Evolutionary conservation across 2,888 invertebrate species (phyloP), one percentile per base, ranked within the genome.

Genomic region (Chrysomela aeneicollis): DNA sequence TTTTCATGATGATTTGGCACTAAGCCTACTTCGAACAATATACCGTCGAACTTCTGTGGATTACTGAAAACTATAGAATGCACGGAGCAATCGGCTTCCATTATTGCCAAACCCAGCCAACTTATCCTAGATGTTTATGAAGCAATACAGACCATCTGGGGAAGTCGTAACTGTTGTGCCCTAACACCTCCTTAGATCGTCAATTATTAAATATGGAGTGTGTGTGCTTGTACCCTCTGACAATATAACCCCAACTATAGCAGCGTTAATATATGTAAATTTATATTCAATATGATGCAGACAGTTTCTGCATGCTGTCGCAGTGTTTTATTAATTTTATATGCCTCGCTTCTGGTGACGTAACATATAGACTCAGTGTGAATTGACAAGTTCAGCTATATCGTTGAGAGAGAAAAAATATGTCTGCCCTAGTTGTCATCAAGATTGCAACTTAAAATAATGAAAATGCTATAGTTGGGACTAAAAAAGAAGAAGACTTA

Each of bases 41-140:
- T n/a, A 15, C 15, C 3, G 2, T 42, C 42, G 8, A 12, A 42
- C 2, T 42, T 15, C 12, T 3, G 6, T 15, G 15, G 42, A 42
- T 15, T 15, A 42, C 12, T 6, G 15, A 15, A 42, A 15, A 42
- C 42, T 42, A n/a, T n/a, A n/a, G 42, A 42, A 12, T 15, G 15
- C n/a, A 42, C n/a, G 15, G 15, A 42, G 42, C 42, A 10, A 46
- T 26, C 42, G 21, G 4, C 12, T 15, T 2, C 57, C 47, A 57
- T 57, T 57, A 52, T 60, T 64, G 59, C 65, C 64, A 68, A 58
- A 65, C 65, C 66, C 73, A 76, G 76, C 78, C 77, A 77, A 76
- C 77, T 78, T 78, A 77, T 78, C 74, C 73, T 74, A 74, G 73
- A 74, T 77, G 76, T 79, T 78, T 77, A 79, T 77, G 78, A 69